Evolutionary conservation across 1,140 invertebrate genomes (phyloP), one percentile per base, ranked within the genome.

Genomic region (Euborellia annulipes): DNA sequence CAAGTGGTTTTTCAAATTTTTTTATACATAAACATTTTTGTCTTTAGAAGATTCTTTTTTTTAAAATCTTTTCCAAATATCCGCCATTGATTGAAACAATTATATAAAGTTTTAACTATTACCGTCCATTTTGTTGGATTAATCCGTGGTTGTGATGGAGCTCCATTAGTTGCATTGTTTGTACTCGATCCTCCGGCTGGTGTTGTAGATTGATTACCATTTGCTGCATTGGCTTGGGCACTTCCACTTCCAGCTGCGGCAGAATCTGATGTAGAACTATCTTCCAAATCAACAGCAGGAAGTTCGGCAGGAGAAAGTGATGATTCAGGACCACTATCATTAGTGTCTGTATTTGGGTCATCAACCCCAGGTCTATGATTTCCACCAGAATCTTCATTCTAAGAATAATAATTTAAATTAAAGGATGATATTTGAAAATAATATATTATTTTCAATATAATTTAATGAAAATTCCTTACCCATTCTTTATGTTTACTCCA

Each of bases 41-140:
- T n/a, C n/a, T n/a, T n/a, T n/a, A n/a, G n/a, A n/a, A n/a, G n/a
- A n/a, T n/a, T n/a, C n/a, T n/a, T n/a, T n/a, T n/a, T n/a, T n/a
- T n/a, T n/a, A n/a, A n/a, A n/a, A n/a, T n/a, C n/a, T n/a, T n/a
- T n/a, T n/a, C n/a, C n/a, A n/a, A n/a, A n/a, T n/a, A n/a, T n/a
- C n/a, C n/a, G n/a, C n/a, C n/a, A n/a, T n/a, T n/a, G n/a, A n/a
- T n/a, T n/a, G n/a, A n/a, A n/a, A n/a, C n/a, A n/a, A n/a, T n/a
- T n/a, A n/a, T n/a, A n/a, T n/a, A n/a, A n/a, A n/a, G n/a, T n/a
- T n/a, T n/a, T n/a, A n/a, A n/a, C n/a, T n/a, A 70, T 67, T 68
- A 83, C 79, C 53, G 67, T 81, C 81, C 81, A 84, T 59, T 81
- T 82, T 4, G 78, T 63, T 13, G 79, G 79, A 62, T 82, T 78